Conservation (phyloP, 2,113 vertebrate species). For the Mohoua ochrocephala region DNA sequence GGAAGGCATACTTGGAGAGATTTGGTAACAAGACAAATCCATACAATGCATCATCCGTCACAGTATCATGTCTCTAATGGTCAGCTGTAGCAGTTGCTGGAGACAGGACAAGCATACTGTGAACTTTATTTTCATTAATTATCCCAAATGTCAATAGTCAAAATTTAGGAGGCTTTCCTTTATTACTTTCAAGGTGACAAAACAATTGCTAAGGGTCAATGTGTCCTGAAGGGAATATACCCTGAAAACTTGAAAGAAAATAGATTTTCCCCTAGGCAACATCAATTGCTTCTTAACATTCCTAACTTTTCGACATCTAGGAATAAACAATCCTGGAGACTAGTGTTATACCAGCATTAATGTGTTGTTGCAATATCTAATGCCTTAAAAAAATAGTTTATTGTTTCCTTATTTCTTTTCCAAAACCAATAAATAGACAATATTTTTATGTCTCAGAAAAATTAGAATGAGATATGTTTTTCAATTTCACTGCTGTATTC, state of each 20-base stretch:
- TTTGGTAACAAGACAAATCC: neutral
- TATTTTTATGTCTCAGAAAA: neutral
- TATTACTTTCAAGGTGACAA: neutral
- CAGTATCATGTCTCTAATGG: neutral
- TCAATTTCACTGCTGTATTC: neutral
- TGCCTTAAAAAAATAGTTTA: neutral
- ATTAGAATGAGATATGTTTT: neutral
- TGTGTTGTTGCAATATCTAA: neutral
- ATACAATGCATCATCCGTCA: neutral
- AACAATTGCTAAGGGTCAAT: neutral
- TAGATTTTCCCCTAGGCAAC: neutral
- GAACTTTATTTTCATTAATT: neutral
- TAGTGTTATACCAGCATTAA: neutral
- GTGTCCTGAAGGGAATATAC: neutral
- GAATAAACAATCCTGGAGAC: neutral
- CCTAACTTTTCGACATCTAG: neutral
- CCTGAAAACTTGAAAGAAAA: neutral
- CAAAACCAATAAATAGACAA: neutral
- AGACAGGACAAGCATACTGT: neutral
- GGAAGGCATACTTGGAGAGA: neutral
- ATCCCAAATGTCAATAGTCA: neutral
- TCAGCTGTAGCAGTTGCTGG: neutral
- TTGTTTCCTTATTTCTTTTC: neutral
- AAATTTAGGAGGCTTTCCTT: neutral
- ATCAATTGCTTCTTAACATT: neutral